Base-by-base conservation (phyloP, 2,888 invertebrate genomes). In the Trichogramma dendrolimi region DNA sequence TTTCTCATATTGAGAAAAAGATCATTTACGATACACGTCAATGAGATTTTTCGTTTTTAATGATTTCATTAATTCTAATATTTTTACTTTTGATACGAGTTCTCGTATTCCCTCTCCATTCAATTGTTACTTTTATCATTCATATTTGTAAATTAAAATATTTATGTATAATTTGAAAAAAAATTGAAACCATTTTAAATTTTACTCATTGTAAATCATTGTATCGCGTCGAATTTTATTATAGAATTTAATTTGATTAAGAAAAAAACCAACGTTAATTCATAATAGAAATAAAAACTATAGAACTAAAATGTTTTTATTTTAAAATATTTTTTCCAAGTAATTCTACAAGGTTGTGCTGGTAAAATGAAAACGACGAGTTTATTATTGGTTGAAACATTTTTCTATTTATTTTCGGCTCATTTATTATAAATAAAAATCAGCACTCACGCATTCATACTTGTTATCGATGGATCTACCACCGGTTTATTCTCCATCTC, bases 391-490 rank as follows among this genome's bases (percentile, higher is more conserved):
- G 27, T 48, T 14, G 48, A 11, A 48, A 48, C 48, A 14, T 14
- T 14, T 48, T 48, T 48, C 5, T 14, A 11, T 11, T 14, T 6
- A 48, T 48, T 48, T 7, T 48, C 27, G 27, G 59, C 61, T 60
- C 43, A 58, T 55, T 71, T 68, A 65, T 75, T 73, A 75, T 76
- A 76, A 76, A 75, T 76, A 74, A 76, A 71, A 70, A 72, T 70
- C 71, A 56, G 71, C 76, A 74, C 76, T 73, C 76, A 71, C 71
- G 72, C 79, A 77, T 75, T 77, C 77, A 77, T 74, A 74, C 77
- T 73, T 67, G 64, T 71, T 68, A 63, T 70, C 72, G 71, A 71
- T 73, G 72, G 72, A 70, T 76, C 72, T 70, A 75, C 71, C 75
- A 75, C 68, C 72, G 69, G 67, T 72, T 27, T 71, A 71, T 72